Evolutionary conservation across 1,140 invertebrate species (phyloP).

Genomic region (Bombus terrestris): DNA sequence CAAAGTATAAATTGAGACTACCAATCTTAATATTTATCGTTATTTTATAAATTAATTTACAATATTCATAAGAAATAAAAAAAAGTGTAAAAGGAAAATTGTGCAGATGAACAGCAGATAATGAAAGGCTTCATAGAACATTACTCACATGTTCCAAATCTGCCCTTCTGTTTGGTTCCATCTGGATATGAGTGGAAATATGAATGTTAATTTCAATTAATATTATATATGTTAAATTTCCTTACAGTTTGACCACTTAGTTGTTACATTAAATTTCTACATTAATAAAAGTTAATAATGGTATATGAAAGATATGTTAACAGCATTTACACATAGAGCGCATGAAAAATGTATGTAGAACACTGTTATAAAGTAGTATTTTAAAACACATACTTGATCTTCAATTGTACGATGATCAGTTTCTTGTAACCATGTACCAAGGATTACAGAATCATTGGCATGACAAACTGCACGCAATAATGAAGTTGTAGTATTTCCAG

Average conservation of each 20-base stretch:
- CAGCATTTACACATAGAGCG: neutral
- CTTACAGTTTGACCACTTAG: constrained; percentile 28
- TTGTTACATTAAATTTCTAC: constrained; percentile 7
- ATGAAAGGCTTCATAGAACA: constrained; percentile 66
- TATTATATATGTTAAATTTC: constrained; percentile 60
- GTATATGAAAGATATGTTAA: neutral
- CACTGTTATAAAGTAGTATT: neutral
- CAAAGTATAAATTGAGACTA: neutral
- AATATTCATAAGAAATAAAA: constrained; percentile 24
- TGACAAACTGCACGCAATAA: constrained; percentile 94
- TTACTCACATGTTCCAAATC: constrained; percentile 90
- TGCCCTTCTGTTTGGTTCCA: constrained; percentile 89
- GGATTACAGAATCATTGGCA: constrained; percentile 93
- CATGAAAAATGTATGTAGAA: neutral
- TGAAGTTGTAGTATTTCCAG: constrained; percentile 96
- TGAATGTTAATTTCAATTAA: constrained; percentile 55
- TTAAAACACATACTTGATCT: constrained; percentile 91
- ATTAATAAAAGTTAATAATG: constrained; percentile 29
- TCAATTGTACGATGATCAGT: constrained; percentile 98
- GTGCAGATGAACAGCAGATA: constrained; percentile 42
- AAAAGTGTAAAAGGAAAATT: constrained; percentile 53
- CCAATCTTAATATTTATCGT: neutral
- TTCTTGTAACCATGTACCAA: constrained; percentile 95
- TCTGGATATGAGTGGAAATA: constrained; percentile 82
- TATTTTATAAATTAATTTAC: constrained; percentile 32